Percentiles rank a stretch among this genome's conserved stretches.
Evolutionary conservation across 2,113 vertebrate genomes (phyloP).

Genomic region (Suricata suricatta): DNA sequence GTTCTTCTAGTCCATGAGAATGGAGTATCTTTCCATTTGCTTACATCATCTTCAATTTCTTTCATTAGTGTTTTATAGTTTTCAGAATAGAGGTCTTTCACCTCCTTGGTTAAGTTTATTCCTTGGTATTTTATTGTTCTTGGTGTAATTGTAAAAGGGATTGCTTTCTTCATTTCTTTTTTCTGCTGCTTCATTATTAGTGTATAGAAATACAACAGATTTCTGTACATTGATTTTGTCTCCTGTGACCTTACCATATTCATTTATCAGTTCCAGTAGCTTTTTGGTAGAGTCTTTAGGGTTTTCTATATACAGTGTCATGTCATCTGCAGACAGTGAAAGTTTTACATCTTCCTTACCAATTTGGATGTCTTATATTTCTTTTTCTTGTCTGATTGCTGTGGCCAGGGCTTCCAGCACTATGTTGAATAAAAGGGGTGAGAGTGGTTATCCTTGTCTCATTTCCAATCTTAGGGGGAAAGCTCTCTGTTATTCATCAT

Average conservation of each 20-base stretch:
- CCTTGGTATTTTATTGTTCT: background rate
- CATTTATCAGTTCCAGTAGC: background rate
- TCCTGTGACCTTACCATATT: background rate
- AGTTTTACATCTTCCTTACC: background rate
- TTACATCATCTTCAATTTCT: background rate
- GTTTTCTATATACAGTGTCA: background rate
- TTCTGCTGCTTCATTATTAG: background rate
- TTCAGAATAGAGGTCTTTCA: background rate
- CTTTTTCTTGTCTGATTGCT: background rate
- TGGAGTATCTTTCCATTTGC: background rate
- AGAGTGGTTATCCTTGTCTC: background rate
- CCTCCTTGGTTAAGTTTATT: background rate
- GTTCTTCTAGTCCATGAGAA: background rate
- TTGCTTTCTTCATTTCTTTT: background rate
- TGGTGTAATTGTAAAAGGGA: background rate
- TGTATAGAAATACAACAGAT: background rate
- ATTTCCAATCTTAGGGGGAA: background rate
- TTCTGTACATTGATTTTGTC: background rate
- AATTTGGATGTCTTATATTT: background rate
- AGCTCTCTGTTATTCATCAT: background rate
- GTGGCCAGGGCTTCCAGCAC: background rate
- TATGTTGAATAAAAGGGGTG: background rate
- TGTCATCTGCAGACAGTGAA: background rate
- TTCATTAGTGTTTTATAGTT: background rate
- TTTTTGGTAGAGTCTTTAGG: background rate